phyloP scores from a whole-genome alignment of 2,888 invertebrate genomes.

The Hecatera dysodea region DNA sequence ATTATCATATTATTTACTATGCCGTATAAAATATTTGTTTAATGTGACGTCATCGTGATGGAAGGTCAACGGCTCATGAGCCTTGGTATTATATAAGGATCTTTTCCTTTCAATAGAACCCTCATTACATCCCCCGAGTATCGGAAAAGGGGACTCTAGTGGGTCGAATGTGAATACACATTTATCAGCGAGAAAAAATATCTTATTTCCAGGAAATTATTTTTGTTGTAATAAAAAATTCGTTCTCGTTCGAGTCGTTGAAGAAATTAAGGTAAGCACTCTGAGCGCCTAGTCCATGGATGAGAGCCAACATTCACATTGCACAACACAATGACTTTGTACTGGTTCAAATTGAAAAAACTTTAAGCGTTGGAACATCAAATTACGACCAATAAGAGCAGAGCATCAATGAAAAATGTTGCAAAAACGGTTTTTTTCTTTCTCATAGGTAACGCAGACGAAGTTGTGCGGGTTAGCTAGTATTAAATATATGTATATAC shows the following conservation, averaged over 20 bases:
- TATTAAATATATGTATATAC: no score
- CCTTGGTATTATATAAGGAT: conserved; percentile 29
- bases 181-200: conserved; percentile 32
- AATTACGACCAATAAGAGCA: no score
- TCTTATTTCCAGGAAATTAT: conserved; percentile 13
- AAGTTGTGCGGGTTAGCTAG: no score
- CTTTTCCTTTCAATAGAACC: conserved; percentile 43
- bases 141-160: conserved; percentile 44
- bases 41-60: conserved; percentile 18
- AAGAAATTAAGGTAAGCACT: background rate
- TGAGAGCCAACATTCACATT: background rate
- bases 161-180: conserved; percentile 34
- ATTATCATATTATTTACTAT: conserved; percentile 7
- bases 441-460: no score
- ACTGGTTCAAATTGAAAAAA: no score
- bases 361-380: no score
- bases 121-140: conserved; percentile 52
- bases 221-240: conserved; percentile 15
- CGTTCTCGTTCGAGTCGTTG: no score
- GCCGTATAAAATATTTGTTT: conserved; percentile 19
- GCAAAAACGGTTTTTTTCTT: no score
- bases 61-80: conserved; percentile 33
- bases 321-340: background rate
- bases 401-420: no score
- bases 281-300: background rate